Percentiles rank a stretch among this genome's conserved stretches.
Evolutionary conservation across 2,797 vertebrate species (phyloP).

Genomic region (Pangasius mekongensis): DNA sequence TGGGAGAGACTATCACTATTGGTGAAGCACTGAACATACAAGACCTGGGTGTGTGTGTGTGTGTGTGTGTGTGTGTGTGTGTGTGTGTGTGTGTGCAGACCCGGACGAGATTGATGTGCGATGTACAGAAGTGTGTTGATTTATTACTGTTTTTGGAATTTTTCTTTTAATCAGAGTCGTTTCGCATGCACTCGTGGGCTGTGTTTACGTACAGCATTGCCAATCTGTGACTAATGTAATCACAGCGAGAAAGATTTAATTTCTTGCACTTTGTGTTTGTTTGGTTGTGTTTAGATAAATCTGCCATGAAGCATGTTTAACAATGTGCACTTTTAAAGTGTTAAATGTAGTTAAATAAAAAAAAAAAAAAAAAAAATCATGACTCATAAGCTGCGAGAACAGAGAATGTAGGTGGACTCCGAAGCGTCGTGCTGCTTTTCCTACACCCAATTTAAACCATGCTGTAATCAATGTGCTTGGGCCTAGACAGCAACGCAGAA

Average conservation of each 20-base stretch:
- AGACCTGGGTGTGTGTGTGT: neutral
- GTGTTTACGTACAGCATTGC: neutral
- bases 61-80: neutral
- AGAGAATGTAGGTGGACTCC: neutral
- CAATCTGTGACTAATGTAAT: slow-evolving; percentile 3
- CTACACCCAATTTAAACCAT: neutral
- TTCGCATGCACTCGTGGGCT: neutral
- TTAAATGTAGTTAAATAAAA: neutral
- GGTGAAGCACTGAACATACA: neutral
- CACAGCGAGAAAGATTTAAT: neutral
- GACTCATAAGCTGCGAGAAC: neutral
- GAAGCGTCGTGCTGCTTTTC: neutral
- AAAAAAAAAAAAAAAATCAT: neutral
- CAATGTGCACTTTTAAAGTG: neutral
- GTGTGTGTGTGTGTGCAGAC: neutral
- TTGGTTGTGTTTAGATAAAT: neutral
- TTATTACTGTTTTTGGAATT: neutral
- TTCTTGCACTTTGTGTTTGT: neutral
- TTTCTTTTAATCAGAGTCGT: neutral
- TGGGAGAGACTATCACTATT: neutral
- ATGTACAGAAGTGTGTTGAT: neutral
- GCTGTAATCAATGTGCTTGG: neutral
- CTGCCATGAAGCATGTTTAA: neutral
- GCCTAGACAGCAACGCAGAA: neutral
- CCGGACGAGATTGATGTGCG: neutral